Base-by-base conservation (phyloP, 2,888 invertebrate genomes). In the Drosophila anomelani region DNA sequence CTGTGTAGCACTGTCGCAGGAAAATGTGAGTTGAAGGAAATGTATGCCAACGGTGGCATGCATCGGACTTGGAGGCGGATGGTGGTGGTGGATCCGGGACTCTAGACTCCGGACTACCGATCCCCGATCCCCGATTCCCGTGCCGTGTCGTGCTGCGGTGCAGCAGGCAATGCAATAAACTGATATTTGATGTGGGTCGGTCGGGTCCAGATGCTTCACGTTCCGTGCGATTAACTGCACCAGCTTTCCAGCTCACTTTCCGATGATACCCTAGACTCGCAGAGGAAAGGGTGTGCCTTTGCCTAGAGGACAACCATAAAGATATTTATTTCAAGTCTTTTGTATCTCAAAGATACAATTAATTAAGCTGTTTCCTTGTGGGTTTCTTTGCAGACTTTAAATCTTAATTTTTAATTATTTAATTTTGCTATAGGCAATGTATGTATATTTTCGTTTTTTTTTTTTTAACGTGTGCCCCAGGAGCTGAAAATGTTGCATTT, bases 161-260 rank as follows among this genome's bases (percentile, higher is more conserved):
- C 76, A 77, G 44, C 76, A 77, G 71, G 80, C 74, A 81, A 75
- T 76, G 79, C 81, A 76, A 85, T 82, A 84, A 84, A 85, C 82
- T 82, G 83, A 79, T 79, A 82, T 85, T 84, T 84, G 85, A 82
- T 84, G 82, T 84, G 85, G 84, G 82, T 82, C 41, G 58, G 43
- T 56, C 44, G 41, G 41, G 23, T 51, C 53, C 80, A 80, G 72
- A 69, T 77, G 80, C 70, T 67, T 57, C 56, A 54, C 47, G 56
- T 39, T 57, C 53, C 23, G 29, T 58, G 56, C 66, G 34, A 69
- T 69, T 57, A 43, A 59, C 63, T 56, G 32, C 53, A 32, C 34
- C 23, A 20, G 12, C 54, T 46, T 44, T 38, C 4, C 29, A 39
- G 29, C 23, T 57, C 20, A 55, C 41, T 49, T 23, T 20, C 13